phyloP scores from a whole-genome alignment of 92 coral and sea anemone species.

The Zoanthus solanderi region DNA sequence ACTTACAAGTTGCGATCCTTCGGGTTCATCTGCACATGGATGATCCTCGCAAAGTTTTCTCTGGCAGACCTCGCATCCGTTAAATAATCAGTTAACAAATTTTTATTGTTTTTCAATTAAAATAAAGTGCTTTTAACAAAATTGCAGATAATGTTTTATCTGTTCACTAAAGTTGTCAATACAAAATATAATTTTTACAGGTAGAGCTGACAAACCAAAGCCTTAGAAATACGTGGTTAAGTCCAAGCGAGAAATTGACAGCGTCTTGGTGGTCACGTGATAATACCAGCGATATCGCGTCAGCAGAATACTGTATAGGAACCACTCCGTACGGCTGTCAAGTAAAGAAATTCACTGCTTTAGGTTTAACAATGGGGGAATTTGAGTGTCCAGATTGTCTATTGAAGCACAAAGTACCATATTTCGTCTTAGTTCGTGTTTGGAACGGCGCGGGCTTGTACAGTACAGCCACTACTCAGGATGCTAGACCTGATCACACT shows the following conservation, averaged over 20 bases:
- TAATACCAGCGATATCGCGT: constrained; percentile 73
- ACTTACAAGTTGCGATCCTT: too few species aligned
- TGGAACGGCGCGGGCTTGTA: constrained; percentile 88
- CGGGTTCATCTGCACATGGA: too few species aligned
- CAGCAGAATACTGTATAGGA: constrained; percentile 92
- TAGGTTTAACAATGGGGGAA: constrained; percentile 60
- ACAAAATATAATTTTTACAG: constrained; percentile 27
- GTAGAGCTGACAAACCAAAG: constrained; percentile 55
- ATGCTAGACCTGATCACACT: constrained; percentile 74
- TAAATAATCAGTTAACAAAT: too few species aligned
- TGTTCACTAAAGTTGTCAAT: background rate
- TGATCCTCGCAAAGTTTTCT: too few species aligned
- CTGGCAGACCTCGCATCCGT: too few species aligned
- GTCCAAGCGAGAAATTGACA: constrained; percentile 56
- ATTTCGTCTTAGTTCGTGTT: constrained; percentile 81
- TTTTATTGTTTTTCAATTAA: too few species aligned
- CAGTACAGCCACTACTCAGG: constrained; percentile 63
- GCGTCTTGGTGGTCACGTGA: constrained; percentile 88
- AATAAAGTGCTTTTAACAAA: too few species aligned
- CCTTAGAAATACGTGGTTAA: constrained; percentile 65
- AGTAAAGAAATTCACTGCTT: constrained; percentile 69
- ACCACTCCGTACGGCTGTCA: constrained; percentile 80
- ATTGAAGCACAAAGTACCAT: constrained; percentile 67
- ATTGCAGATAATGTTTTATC: too few species aligned
- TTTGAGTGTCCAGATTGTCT: constrained; percentile 80